These are phyloP conservation scores for Sycobia sp. DNA, from an alignment of 1,140 invertebrate genomes.

Conservation along the genomic window DNA sequence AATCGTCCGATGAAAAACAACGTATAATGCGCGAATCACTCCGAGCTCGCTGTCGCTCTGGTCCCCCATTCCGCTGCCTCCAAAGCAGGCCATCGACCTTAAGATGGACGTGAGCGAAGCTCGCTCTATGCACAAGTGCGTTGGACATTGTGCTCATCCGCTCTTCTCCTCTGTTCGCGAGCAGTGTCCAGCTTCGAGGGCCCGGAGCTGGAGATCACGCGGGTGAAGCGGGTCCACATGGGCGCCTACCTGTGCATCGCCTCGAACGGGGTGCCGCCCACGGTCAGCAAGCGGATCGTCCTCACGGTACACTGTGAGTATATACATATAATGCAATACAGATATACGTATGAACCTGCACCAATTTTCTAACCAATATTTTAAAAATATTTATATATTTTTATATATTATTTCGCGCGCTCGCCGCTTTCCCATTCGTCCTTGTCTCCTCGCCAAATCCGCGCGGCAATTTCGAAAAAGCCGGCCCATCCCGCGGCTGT, in stretches of 20 bases:
- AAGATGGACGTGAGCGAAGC: no score
- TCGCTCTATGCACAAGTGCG: no score
- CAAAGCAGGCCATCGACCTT: no score
- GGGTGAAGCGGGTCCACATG: slow-evolving; percentile 68
- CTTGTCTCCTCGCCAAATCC: background rate
- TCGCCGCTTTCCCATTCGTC: background rate
- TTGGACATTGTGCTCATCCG: no score
- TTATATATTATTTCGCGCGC: no score
- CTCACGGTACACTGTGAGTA: slow-evolving; percentile 79
- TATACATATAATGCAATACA: slow-evolving; percentile 8
- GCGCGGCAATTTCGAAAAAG: no score
- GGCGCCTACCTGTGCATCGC: slow-evolving; percentile 72
- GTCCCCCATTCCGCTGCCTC: background rate
- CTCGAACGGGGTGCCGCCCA: slow-evolving; percentile 80
- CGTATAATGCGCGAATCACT: slow-evolving; percentile 2
- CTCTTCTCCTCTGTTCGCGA: no score
- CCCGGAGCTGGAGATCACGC: slow-evolving; percentile 62
- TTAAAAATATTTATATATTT: no score
- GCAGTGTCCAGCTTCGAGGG: slow-evolving; percentile 60
- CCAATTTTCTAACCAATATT: no score
- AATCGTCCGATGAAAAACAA: no score
- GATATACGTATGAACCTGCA: background rate
- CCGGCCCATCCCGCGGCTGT: no score
- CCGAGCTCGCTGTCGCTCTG: background rate
- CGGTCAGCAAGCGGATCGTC: slow-evolving; percentile 77